These are phyloP conservation scores for Archips xylosteana DNA, from an alignment of 2,888 invertebrate genomes.

Conservation along the genomic window DNA sequence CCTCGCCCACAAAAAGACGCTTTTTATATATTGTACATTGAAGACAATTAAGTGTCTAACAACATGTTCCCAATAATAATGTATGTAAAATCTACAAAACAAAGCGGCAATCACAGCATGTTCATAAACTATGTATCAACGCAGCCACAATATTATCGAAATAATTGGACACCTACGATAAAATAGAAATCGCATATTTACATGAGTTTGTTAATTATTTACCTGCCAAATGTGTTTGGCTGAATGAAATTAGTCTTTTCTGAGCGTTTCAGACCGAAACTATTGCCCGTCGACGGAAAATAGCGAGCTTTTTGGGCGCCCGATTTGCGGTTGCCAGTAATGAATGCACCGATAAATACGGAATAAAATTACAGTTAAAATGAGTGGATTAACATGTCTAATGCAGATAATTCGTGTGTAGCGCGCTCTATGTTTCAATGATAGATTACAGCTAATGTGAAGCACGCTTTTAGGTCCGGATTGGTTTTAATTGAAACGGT, in stretches of 20 bases:
- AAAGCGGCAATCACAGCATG: conserved; percentile 26
- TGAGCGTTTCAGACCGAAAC: conserved; percentile 40
- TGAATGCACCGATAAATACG: conserved; percentile 86
- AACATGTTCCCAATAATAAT: not conserved
- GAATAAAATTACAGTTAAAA: conserved; percentile 86
- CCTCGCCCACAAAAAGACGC: too few relatives aligned
- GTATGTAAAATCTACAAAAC: conserved; percentile 1
- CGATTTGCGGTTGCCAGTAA: conserved; percentile 83
- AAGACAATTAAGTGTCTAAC: too few relatives aligned
- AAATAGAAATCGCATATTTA: conserved; percentile 42
- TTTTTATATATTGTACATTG: too few relatives aligned
- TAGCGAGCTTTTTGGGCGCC: conserved; percentile 82
- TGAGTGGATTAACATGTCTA: conserved; percentile 86
- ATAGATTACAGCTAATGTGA: conserved; percentile 64
- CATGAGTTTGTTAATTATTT: conserved; percentile 43
- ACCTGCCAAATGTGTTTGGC: conserved; percentile 43
- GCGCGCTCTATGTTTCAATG: conserved; percentile 75
- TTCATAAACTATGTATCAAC: conserved; percentile 27
- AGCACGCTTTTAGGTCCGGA: conserved; percentile 22
- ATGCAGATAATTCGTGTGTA: conserved; percentile 84
- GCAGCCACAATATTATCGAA: conserved; percentile 35
- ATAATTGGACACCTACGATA: conserved; percentile 40
- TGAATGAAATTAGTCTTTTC: conserved; percentile 43
- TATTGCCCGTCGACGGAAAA: conserved; percentile 66
- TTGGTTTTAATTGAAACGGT: conserved; percentile 9